A percentile compares a stretch with the other conserved stretches of the same genome.
These are phyloP conservation scores for Cancer borealis DNA, from an alignment of 2,888 invertebrate species.

Conservation along the genomic window DNA sequence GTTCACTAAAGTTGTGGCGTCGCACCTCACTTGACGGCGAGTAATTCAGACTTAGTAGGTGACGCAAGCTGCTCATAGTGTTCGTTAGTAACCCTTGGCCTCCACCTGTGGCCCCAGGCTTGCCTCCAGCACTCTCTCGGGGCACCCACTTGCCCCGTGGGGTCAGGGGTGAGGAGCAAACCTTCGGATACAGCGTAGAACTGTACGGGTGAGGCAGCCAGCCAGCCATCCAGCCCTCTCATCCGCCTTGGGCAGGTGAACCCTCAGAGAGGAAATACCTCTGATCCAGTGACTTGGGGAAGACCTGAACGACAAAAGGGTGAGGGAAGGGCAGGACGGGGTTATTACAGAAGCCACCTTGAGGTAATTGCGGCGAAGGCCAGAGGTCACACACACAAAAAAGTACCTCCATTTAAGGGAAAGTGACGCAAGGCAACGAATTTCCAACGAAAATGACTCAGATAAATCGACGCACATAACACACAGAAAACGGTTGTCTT, in stretches of 20 bases:
- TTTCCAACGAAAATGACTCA: slow-evolving; percentile 28
- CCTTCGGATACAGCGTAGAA: slow-evolving; percentile 54
- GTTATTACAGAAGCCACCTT: slow-evolving; percentile 43
- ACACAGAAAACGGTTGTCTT: not conserved
- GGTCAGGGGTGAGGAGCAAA: slow-evolving; percentile 49
- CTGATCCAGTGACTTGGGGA: slow-evolving; percentile 41
- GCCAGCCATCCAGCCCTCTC: slow-evolving; percentile 16
- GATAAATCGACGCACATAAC: not conserved
- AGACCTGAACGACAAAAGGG: slow-evolving; percentile 57
- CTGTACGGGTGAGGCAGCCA: slow-evolving; percentile 48
- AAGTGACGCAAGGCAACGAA: slow-evolving; percentile 1
- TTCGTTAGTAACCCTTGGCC: slow-evolving; percentile 62
- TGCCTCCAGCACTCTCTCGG: slow-evolving; percentile 54
- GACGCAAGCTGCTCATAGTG: slow-evolving; percentile 45
- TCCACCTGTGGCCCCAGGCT: slow-evolving; percentile 34
- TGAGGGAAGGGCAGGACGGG: slow-evolving; percentile 7
- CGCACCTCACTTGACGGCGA: not conserved
- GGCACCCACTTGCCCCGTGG: slow-evolving; percentile 41
- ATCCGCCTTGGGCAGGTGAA: slow-evolving; percentile 35
- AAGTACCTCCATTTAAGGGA: not conserved
- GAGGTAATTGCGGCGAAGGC: slow-evolving; percentile 51
- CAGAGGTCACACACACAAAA: slow-evolving; percentile 33
- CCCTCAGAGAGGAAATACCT: slow-evolving; percentile 62
- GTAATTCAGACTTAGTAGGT: not conserved
- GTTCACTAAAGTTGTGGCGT: not conserved